Evolutionary conservation across 2,113 vertebrate genomes (phyloP).

Genomic region (Eonycteris spelaea): DNA sequence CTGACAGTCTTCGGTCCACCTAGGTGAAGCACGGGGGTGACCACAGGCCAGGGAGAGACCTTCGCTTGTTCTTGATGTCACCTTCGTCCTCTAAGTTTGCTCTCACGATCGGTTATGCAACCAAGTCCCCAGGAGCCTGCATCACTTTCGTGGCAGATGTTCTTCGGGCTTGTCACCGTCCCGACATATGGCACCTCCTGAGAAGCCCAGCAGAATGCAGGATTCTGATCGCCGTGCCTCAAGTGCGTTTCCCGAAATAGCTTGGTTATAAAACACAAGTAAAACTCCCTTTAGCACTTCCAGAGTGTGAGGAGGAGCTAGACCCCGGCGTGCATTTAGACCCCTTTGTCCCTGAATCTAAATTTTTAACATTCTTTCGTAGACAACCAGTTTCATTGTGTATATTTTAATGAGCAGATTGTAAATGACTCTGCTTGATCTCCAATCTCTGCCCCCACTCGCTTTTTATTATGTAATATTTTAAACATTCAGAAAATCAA

Average conservation of each 20-base stretch:
- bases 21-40: background rate
- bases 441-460: background rate
- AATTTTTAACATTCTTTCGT: background rate
- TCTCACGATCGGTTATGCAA: background rate
- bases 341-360: slow-evolving; percentile 41
- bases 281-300: slow-evolving; percentile 34
- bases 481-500: background rate
- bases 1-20: background rate
- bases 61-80: background rate
- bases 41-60: background rate
- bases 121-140: background rate
- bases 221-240: background rate
- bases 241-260: slow-evolving; percentile 23
- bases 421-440: background rate
- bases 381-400: background rate
- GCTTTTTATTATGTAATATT: background rate
- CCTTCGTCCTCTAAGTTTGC: background rate
- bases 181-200: slow-evolving; percentile 10
- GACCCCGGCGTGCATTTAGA: slow-evolving; percentile 23
- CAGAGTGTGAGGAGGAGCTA: slow-evolving; percentile 43
- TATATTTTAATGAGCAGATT: background rate
- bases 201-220: slow-evolving; percentile 1
- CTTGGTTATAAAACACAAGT: slow-evolving; percentile 34
- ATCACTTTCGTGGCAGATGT: background rate
- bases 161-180: background rate